Evolutionary conservation across 2,113 vertebrate species (phyloP).

Genomic region (Apeltes quadracus): DNA sequence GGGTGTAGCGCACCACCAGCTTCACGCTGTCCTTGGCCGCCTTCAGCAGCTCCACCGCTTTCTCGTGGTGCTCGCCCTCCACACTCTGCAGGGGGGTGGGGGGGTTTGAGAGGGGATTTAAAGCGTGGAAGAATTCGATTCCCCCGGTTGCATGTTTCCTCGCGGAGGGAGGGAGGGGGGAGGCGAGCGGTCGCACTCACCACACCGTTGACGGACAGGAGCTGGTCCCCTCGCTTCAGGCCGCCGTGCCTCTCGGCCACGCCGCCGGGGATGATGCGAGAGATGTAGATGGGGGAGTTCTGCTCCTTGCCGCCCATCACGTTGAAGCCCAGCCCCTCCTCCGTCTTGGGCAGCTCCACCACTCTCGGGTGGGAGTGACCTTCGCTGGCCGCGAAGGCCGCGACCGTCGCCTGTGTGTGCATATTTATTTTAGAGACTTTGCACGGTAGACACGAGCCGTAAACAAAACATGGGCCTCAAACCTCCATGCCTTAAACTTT

Average conservation of each 20-base stretch:
- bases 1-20: constrained; percentile 97
- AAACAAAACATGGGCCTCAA: neutral
- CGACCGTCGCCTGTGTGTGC: constrained; percentile 89
- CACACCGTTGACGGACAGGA: constrained; percentile 98
- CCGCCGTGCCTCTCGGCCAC: constrained; percentile 97
- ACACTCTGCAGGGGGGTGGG: constrained; percentile 85
- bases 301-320: constrained; percentile 99
- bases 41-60: constrained; percentile 96
- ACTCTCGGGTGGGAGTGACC: constrained; percentile 97
- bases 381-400: constrained; percentile 98
- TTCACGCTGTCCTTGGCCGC: constrained; percentile 97
- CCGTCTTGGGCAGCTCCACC: constrained; percentile 97
- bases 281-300: constrained; percentile 99
- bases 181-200: constrained; percentile 82
- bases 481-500: neutral
- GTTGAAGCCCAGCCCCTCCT: constrained; percentile 99
- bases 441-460: neutral
- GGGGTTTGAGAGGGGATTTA: no score
- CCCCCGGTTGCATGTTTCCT: no score
- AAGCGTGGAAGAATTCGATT: no score
- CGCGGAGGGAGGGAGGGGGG: no score
- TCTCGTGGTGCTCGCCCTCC: constrained; percentile 98
- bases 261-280: constrained; percentile 98
- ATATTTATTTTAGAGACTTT: neutral
- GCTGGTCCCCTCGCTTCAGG: constrained; percentile 97